Percentiles rank a stretch among this genome's conserved stretches.
These are phyloP conservation scores for Hyles vespertilio DNA, from an alignment of 1,140 invertebrate species.

Conservation along the genomic window DNA sequence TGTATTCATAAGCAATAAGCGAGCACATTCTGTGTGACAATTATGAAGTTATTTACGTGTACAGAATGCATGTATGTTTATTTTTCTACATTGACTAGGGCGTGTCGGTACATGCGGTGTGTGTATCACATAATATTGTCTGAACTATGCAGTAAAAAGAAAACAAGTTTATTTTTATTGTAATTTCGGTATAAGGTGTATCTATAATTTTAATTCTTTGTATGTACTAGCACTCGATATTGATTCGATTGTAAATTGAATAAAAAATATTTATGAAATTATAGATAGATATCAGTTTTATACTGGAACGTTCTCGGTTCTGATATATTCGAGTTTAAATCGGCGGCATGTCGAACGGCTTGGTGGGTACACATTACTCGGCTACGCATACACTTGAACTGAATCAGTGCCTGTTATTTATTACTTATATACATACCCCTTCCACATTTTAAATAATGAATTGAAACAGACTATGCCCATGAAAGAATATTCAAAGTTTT, in stretches of 20 bases:
- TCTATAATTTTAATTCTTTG: slow-evolving; percentile 21
- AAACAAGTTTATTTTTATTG: slow-evolving; percentile 39
- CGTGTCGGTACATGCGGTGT: slow-evolving; percentile 9
- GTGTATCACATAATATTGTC: slow-evolving; percentile 6
- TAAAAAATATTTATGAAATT: slow-evolving; percentile 43
- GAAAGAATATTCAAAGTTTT: no score
- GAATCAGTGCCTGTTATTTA: no score
- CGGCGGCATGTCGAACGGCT: no score
- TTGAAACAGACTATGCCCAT: no score
- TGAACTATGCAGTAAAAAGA: slow-evolving; percentile 29
- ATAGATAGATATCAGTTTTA: slow-evolving; percentile 34
- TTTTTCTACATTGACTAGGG: slow-evolving; percentile 17
- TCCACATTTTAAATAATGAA: no score
- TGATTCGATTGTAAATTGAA: slow-evolving; percentile 48
- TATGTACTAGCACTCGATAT: slow-evolving; percentile 48
- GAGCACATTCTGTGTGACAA: no score
- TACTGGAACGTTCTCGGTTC: slow-evolving; percentile 31
- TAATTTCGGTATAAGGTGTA: slow-evolving; percentile 42
- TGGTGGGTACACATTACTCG: no score
- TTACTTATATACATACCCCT: no score
- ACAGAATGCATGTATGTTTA: slow-evolving; percentile 4
- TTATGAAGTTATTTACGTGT: no score
- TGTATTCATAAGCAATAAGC: no score
- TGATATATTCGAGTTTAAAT: neutral
- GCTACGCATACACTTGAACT: no score